Base-by-base conservation (phyloP, 2,797 vertebrate species). In the Cynodonichthys magdalenae region DNA sequence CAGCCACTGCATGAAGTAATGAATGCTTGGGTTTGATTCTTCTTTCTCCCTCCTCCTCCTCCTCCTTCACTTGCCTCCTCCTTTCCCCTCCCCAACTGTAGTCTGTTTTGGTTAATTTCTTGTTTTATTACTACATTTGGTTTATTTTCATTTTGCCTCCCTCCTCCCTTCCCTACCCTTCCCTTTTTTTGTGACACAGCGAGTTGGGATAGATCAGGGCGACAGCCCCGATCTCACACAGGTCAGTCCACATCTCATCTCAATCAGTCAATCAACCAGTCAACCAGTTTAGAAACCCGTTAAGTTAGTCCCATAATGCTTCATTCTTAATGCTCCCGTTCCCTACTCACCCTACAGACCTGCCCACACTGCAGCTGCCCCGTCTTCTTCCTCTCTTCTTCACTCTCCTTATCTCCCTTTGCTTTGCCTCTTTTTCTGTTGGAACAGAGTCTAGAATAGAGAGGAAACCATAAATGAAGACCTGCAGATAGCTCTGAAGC, bases 171-270 rank as follows among this genome's bases (percentile, higher is more conserved):
- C 62, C 73, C 20, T 62, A 49, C 59, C 75, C 82, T 81, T 77
- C 70, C 86, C 83, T 87, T 91, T 91, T 95, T 94, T 92, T 95
- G 90, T 95, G 94, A 96, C 92, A 92, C 93, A 98, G 97, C 95
- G 95, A 96, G 95, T 97, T 95, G 96, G 97, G 94, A 96, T 98
- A 93, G 95, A 97, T 94, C 94, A 94, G 93, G 95, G 95, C 90
- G 93, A 95, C 93, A 97, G 96, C 95, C 97, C 96, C 87, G 93
- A 96, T 94, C 94, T 99, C 92, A 95, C 94, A 94, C 95, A 98
- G 96, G 96, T 98, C 93, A 97, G 96, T 98, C 90, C 83, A 88
- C 90, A 86, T 92, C 89, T 94, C 89, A 89, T 93, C 88, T 92
- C 92, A 88, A 92, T 94, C 94, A 88, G 87, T 88, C 89, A 83